Base-by-base conservation (phyloP, 2,797 vertebrate species). In the Enteromius afrohamiltoni region DNA sequence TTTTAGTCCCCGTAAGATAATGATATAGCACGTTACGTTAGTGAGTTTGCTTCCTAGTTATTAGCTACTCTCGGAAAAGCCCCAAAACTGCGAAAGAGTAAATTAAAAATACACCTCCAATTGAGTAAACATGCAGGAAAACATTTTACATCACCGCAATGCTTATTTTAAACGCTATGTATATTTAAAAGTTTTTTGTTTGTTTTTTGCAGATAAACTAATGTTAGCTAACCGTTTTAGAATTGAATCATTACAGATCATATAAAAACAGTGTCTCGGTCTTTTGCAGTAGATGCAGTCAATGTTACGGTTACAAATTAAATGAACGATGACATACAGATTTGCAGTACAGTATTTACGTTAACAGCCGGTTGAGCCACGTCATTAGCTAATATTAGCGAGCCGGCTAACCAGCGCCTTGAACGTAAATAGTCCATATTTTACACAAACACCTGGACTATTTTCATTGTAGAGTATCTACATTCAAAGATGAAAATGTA, bases 351-450 rank as follows among this genome's bases (percentile, higher is more conserved):
- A 55, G 37, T 37, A 75, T 53, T 75, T 42, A 51, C 14, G 26
- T 4, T 14, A 13, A 16, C 8, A 23, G 40, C 26, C 49, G 75
- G 53, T 60, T 77, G 75, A 26, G 82, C 75, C 82, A 83, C 82
- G 82, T 78, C 82, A 83, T 51, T 13, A 77, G 65, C 75, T 77
- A 83, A 71, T 31, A 70, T 71, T 83, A 83, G 75, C 75, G 31
- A 71, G 40, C 21, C 19, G 16, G 75, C 51, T 77, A 77, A 62
- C 42, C 21, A 37, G 21, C 21, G 1, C 4, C 74, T 77, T 19
- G 1, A 8, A 34, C 65, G 10, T 14, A 9, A 77, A 1, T 34
- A 11, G 1, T 40, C 14, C 55, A 8, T 9, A 21, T 23, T 73
- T 49, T 26, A 80, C 23, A 13, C 3, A 1, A 6, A 26, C 26